Evolutionary conservation across 2,113 vertebrate species (phyloP), one percentile per base, ranked within the genome.

Genomic region (Plotosus lineatus): DNA sequence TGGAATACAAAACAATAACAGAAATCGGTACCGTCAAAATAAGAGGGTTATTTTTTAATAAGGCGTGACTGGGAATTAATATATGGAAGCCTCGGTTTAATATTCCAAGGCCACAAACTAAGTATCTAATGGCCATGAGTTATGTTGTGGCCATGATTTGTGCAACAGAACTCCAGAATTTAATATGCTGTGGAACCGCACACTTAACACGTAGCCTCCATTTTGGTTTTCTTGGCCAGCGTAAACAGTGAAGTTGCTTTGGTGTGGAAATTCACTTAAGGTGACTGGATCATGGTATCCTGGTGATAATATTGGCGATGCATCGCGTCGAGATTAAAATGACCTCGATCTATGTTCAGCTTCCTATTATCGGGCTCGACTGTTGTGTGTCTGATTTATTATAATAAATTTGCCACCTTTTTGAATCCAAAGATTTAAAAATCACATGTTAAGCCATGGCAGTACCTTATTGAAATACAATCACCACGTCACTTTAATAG

Each of bases 81-180:
- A 51, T 73, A 12, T 5, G 19, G 3, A 51, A 36, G 44, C 46
- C 44, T 71, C 14, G 15, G 5, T 19, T 33, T 50, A 72, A 73
- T 73, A 73, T 73, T 73, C 51, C 46, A 73, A 73, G 46, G 46
- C 69, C 46, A 73, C 46, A 73, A 69, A 21, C 46, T 50, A 51
- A 51, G 69, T 51, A 51, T 73, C 69, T 51, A 26, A 6, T 23
- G 31, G 19, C 36, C 17, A 10, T 21, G 69, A 50, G 8, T 72
- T 33, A 72, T 19, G 46, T 72, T 33, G 28, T 72, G 31, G 69
- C 48, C 69, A 51, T 1, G 2, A 51, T 7, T 23, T 51, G 26
- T 71, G 68, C 19, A 71, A 71, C 68, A 19, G 6, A 15, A 69
- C 14, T 42, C 38, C 40, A 26, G 11, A 1, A 44, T n/a, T 26